Evolutionary conservation across 2,888 invertebrate genomes (phyloP).

Genomic region (Drosophila pseudotakahashii): DNA sequence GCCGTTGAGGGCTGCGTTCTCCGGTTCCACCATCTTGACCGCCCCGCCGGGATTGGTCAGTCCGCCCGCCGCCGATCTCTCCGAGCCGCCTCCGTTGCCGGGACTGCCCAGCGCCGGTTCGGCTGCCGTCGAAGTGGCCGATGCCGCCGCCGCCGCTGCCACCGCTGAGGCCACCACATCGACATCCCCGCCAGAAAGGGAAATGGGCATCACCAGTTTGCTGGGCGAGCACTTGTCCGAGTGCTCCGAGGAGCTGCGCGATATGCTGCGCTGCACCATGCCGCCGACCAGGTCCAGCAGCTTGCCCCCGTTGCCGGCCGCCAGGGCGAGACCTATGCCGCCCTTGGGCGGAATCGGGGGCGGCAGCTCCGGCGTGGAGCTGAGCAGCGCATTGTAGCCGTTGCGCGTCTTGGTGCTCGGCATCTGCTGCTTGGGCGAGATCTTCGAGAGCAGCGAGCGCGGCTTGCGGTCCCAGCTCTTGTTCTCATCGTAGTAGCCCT

Average conservation of each 20-base stretch:
- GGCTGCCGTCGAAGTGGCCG: too few species aligned
- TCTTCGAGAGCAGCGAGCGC: constrained; percentile 82
- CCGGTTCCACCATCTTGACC: constrained; percentile 52
- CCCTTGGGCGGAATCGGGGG: constrained; percentile 83
- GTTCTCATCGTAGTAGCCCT: constrained; percentile 95
- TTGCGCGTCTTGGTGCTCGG: constrained; percentile 82
- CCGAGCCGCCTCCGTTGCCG: constrained; percentile 83
- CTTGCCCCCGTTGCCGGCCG: constrained; percentile 51
- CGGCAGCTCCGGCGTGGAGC: constrained; percentile 83
- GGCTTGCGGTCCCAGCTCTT: constrained; percentile 83
- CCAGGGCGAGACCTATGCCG: background rate
- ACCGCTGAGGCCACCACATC: constrained; percentile 77
- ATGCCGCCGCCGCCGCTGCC: constrained; percentile 23
- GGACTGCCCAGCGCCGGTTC: constrained; percentile 85
- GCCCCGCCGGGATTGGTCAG: background rate
- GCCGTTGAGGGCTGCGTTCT: constrained; percentile 50
- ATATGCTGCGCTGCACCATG: constrained; percentile 62
- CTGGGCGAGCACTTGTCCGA: constrained; percentile 85
- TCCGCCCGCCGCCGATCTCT: constrained; percentile 82
- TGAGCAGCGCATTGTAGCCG: constrained; percentile 83
- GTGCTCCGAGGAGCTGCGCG: constrained; percentile 83
- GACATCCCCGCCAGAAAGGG: constrained; percentile 25
- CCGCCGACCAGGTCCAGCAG: constrained; percentile 72
- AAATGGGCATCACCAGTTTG: constrained; percentile 72
- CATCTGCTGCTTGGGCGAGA: constrained; percentile 83